A percentile compares a stretch with the other conserved stretches of the same genome.
These are phyloP conservation scores for Bombus waltoni DNA, from an alignment of 1,140 invertebrate species.

Conservation along the genomic window DNA sequence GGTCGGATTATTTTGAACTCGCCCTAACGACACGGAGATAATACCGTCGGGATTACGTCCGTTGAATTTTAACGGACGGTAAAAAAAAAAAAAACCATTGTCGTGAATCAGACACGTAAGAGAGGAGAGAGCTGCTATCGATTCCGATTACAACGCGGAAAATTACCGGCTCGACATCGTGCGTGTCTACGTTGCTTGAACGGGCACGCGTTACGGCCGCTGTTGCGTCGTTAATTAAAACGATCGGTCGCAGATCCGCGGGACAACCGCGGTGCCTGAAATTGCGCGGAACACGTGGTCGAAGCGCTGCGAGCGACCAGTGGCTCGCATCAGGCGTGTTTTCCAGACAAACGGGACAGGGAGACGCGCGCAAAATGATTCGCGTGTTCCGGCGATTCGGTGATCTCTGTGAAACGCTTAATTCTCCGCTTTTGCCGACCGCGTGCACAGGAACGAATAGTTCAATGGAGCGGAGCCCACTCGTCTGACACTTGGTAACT, in stretches of 20 bases:
- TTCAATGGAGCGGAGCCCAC: constrained; percentile 17
- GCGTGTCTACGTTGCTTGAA: constrained; percentile 18
- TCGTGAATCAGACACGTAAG: neutral
- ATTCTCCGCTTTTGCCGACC: constrained; percentile 36
- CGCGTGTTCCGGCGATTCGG: constrained; percentile 15
- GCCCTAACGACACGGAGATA: neutral
- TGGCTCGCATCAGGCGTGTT: constrained; percentile 6
- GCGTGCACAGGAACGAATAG: constrained; percentile 26
- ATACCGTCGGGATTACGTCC: neutral
- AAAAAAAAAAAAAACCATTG: neutral
- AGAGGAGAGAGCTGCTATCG: neutral
- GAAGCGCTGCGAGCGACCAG: neutral
- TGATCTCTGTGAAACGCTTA: constrained; percentile 57
- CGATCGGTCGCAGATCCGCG: constrained; percentile 55
- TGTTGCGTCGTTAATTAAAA: constrained; percentile 64
- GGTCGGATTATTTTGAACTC: neutral
- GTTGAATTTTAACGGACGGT: neutral
- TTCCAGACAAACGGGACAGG: constrained; percentile 1
- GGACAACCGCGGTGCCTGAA: constrained; percentile 18
- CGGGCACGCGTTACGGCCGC: constrained; percentile 12
- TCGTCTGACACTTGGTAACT: constrained; percentile 36
- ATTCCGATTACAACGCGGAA: constrained; percentile 40
- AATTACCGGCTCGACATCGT: constrained; percentile 24
- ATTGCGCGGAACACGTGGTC: constrained; percentile 13
- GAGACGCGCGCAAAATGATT: too few relatives aligned